A percentile compares a stretch with the other conserved stretches of the same genome.
Conservation (phyloP, 2,797 vertebrate genomes). For the Myoxocephalus aenaeus region DNA sequence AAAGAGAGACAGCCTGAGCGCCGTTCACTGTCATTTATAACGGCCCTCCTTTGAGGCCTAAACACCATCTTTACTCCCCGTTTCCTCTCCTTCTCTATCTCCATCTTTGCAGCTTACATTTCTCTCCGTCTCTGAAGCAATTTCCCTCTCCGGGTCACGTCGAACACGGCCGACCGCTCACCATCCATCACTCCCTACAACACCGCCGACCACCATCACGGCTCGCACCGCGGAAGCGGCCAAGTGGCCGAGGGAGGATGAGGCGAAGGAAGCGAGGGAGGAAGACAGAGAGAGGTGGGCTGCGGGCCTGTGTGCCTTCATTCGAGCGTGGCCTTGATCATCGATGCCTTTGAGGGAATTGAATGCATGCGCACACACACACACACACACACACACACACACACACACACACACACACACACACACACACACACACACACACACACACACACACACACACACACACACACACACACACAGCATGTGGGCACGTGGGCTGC, state of each 20-base stretch:
- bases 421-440: not conserved
- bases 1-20: constrained; percentile 36
- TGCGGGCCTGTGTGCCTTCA: constrained; percentile 59
- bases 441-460: not conserved
- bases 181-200: constrained; percentile 50
- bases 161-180: constrained; percentile 27
- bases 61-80: not conserved
- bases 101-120: constrained; percentile 13
- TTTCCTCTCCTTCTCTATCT: constrained; percentile 8
- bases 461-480: constrained; percentile 15
- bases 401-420: constrained; percentile 12
- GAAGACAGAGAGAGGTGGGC: constrained; percentile 53
- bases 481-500: constrained; percentile 53
- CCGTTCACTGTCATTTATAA: constrained; percentile 23
- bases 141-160: constrained; percentile 16
- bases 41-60: constrained; percentile 12
- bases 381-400: no score
- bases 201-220: constrained; percentile 16
- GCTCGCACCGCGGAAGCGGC: constrained; percentile 15
- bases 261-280: constrained; percentile 27
- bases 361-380: constrained; percentile 14
- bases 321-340: constrained; percentile 70
- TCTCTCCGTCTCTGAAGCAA: not conserved
- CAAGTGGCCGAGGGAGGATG: constrained; percentile 20
- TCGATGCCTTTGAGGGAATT: constrained; percentile 59